Conservation (phyloP, 2,888 invertebrate species). For the Mylabris sibirica region DNA sequence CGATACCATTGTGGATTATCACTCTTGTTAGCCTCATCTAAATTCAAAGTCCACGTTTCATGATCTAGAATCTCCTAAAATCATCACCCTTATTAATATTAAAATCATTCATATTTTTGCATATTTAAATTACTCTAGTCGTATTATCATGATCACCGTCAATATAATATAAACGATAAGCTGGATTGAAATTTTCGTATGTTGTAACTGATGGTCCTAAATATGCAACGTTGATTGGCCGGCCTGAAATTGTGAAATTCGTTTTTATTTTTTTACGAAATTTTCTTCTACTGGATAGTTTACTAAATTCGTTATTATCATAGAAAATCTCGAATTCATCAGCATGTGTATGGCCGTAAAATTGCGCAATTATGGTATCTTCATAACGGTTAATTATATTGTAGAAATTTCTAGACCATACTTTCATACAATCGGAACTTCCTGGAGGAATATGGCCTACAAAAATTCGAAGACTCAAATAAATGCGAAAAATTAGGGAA, state of each 20-base stretch:
- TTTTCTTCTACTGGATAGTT: slow-evolving; percentile 49
- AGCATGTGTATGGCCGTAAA: slow-evolving; percentile 92
- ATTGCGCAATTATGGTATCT: slow-evolving; percentile 87
- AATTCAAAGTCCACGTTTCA: slow-evolving; percentile 94
- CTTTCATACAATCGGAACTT: slow-evolving; percentile 88
- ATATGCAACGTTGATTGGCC: slow-evolving; percentile 87
- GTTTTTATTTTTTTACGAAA: slow-evolving; percentile 35
- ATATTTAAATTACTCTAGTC: slow-evolving; percentile 71
- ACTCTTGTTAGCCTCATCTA: slow-evolving; percentile 86
- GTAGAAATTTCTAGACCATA: slow-evolving; percentile 95
- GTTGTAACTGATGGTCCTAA: slow-evolving; percentile 95
- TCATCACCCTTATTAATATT: background rate
- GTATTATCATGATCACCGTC: slow-evolving; percentile 88
- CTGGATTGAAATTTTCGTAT: slow-evolving; percentile 89
- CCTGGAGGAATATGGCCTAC: slow-evolving; percentile 94
- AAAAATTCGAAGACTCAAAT: slow-evolving; percentile 16
- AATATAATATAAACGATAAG: slow-evolving; percentile 93
- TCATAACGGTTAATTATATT: slow-evolving; percentile 87
- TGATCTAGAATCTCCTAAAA: slow-evolving; percentile 89
- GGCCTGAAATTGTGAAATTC: slow-evolving; percentile 61
- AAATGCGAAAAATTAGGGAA: slow-evolving; percentile 18
- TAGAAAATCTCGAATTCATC: slow-evolving; percentile 95
- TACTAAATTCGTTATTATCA: slow-evolving; percentile 78
- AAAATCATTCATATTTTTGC: background rate
- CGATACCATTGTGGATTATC: slow-evolving; percentile 84